A percentile compares a stretch with the other conserved stretches of the same genome.
These are phyloP conservation scores for Puntigrus tetrazona DNA, from an alignment of 2,113 vertebrate species.

Conservation along the genomic window DNA sequence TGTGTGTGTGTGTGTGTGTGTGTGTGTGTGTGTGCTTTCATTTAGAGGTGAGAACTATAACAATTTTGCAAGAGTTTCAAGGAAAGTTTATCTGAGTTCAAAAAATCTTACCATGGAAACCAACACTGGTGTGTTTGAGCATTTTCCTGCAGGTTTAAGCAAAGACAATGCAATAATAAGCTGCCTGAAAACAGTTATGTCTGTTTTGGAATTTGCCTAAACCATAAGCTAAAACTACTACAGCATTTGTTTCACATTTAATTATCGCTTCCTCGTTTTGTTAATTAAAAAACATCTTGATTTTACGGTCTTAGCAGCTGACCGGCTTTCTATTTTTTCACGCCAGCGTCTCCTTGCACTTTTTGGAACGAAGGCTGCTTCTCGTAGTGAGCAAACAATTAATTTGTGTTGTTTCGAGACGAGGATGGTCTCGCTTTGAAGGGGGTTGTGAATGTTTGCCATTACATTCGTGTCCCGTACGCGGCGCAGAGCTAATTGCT, in stretches of 20 bases:
- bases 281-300: not conserved
- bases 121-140: not conserved
- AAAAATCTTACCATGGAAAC: not conserved
- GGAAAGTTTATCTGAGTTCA: not conserved
- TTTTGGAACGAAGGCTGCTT: not conserved
- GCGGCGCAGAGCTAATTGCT: conserved; percentile 6
- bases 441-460: not conserved
- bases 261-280: not conserved
- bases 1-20: no score
- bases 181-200: not conserved
- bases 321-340: not conserved
- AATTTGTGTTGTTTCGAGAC: not conserved
- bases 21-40: no score
- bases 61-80: not conserved
- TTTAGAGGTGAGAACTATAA: not conserved
- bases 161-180: not conserved
- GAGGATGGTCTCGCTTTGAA: not conserved
- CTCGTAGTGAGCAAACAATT: not conserved
- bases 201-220: not conserved
- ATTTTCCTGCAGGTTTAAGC: not conserved
- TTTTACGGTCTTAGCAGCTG: not conserved
- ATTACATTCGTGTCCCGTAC: not conserved
- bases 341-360: not conserved
- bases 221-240: not conserved
- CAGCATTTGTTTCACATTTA: not conserved